phyloP scores from a whole-genome alignment of 2,113 vertebrate genomes.

The Pedetes capensis region DNA sequence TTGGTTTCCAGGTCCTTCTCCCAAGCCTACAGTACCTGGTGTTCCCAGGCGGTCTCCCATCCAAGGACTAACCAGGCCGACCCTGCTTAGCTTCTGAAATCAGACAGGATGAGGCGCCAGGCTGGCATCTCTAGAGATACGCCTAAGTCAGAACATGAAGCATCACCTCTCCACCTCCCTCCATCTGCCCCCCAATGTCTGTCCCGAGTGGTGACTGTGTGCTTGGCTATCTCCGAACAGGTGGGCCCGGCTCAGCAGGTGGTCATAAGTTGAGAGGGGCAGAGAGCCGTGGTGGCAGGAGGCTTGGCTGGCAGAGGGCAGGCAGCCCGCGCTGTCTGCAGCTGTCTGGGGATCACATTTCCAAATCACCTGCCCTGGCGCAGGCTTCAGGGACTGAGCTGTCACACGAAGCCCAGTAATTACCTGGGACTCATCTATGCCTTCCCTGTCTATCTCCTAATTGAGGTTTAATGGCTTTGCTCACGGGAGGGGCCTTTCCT shows the following conservation, averaged over 20 bases:
- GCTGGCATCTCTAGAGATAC: not conserved
- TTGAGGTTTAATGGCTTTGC: conserved; percentile 76
- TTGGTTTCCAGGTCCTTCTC: no score
- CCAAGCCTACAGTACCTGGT: no score
- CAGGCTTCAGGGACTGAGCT: conserved; percentile 83
- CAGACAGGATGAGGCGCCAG: no score
- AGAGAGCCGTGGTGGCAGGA: conserved; percentile 70
- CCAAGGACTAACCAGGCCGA: no score
- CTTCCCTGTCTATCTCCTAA: conserved; percentile 81
- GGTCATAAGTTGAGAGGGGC: not conserved
- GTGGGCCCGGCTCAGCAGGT: fast-evolving
- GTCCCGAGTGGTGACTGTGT: fast-evolving
- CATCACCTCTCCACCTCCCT: fast-evolving
- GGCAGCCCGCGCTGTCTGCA: conserved; percentile 78
- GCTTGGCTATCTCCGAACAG: fast-evolving
- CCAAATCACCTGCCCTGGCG: conserved; percentile 85
- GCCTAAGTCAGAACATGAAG: not conserved
- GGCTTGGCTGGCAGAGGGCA: conserved; percentile 67
- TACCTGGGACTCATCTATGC: conserved; percentile 79
- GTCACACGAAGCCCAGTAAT: conserved; percentile 81
- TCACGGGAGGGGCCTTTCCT: conserved; percentile 66
- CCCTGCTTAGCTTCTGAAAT: no score
- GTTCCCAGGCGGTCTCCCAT: no score
- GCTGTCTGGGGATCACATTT: conserved; percentile 90
- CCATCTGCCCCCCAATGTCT: not conserved